A percentile compares a stretch with the other conserved stretches of the same genome.
phyloP scores from a whole-genome alignment of 2,113 vertebrate species.

The Leucopternis melanops region DNA sequence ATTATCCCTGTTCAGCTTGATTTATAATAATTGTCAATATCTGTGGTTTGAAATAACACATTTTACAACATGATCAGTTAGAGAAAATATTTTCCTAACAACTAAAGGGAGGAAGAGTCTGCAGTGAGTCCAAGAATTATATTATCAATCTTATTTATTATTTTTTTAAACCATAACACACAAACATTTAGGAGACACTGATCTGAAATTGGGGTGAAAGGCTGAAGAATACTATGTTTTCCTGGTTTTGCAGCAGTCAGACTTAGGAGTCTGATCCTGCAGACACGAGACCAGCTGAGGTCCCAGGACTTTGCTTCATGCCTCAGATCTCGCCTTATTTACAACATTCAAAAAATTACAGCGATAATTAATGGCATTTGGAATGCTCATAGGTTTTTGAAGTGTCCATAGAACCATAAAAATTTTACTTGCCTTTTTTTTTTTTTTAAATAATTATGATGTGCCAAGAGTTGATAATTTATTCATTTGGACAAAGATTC shows the following conservation, averaged over 20 bases:
- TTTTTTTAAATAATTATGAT: background rate
- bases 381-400: background rate
- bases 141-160: conserved; percentile 61
- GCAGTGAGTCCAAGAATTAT: conserved; percentile 46
- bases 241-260: background rate
- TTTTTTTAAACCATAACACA: conserved; percentile 51
- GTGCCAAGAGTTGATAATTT: background rate
- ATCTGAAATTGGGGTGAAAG: conserved; percentile 32
- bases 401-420: background rate
- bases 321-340: no score
- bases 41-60: conserved; percentile 56
- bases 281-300: background rate
- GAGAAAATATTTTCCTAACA: conserved; percentile 60
- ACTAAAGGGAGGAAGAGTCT: conserved; percentile 48
- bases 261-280: background rate
- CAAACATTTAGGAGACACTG: conserved; percentile 27
- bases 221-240: conserved; percentile 18
- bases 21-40: conserved; percentile 64
- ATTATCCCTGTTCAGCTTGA: conserved; percentile 46
- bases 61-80: conserved; percentile 46
- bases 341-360: background rate
- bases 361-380: background rate
- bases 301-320: background rate
- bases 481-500: background rate
- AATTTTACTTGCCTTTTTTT: background rate